A percentile compares a stretch with the other conserved stretches of the same genome.
Evolutionary conservation across 2,113 vertebrate species (phyloP).

Genomic region (Phylloscopus whistleri): DNA sequence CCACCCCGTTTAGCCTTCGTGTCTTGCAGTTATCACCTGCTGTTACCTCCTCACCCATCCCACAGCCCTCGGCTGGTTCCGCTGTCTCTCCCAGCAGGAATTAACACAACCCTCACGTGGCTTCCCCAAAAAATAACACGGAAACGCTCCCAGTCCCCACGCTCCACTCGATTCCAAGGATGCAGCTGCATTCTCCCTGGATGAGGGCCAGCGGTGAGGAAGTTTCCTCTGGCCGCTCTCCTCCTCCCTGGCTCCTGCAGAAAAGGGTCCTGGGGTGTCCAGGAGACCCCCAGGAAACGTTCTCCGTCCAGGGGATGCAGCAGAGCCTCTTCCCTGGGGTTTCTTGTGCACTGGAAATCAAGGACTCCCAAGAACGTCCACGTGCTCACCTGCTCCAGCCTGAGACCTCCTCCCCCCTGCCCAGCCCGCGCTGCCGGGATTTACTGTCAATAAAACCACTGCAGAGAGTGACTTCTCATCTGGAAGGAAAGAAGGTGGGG

Average conservation of each 20-base stretch:
- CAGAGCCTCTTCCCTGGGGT: neutral
- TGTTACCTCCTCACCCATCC: neutral
- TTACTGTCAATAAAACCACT: neutral
- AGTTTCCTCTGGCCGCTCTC: neutral
- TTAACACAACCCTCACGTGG: slow-evolving; percentile 39
- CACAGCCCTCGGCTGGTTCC: neutral
- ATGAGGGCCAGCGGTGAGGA: neutral
- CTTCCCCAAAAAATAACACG: neutral
- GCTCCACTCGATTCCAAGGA: slow-evolving; percentile 36
- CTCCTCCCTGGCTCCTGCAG: neutral
- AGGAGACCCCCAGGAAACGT: fast-evolving
- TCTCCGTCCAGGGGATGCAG: neutral
- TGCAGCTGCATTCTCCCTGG: slow-evolving; percentile 53
- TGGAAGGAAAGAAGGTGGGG: neutral
- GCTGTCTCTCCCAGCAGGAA: slow-evolving; percentile 16
- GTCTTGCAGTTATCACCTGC: neutral
- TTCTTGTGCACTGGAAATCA: neutral
- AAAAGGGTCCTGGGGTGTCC: neutral
- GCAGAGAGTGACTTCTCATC: neutral
- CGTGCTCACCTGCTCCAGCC: neutral
- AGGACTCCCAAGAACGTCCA: neutral
- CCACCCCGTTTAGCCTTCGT: neutral
- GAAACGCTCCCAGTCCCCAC: slow-evolving; percentile 24
- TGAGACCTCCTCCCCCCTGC: neutral
- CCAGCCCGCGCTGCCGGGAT: neutral